Conservation (phyloP, 1,140 invertebrate genomes). For the Tetragonula clypearis region DNA sequence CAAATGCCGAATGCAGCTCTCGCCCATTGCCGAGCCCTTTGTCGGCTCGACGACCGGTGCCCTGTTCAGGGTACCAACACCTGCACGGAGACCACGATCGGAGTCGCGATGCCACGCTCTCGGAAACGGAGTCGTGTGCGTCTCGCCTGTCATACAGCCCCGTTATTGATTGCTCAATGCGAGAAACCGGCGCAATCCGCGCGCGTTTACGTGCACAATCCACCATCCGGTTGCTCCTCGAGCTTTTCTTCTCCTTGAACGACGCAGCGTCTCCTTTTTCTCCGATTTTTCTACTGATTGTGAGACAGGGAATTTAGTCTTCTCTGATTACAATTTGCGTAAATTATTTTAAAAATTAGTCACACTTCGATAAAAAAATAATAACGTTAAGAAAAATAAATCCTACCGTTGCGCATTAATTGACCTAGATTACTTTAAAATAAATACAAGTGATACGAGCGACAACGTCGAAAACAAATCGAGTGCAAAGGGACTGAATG, state of each 20-base stretch:
- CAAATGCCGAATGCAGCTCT: slow-evolving; percentile 80
- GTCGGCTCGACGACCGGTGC: slow-evolving; percentile 71
- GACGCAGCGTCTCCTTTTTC: background rate
- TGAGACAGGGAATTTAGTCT: too few relatives aligned
- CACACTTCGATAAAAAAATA: too few relatives aligned
- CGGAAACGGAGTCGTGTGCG: slow-evolving; percentile 56
- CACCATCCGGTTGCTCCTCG: background rate
- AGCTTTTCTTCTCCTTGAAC: background rate
- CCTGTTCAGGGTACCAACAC: slow-evolving; percentile 77
- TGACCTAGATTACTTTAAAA: too few relatives aligned
- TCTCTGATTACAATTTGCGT: too few relatives aligned
- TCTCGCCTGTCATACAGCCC: slow-evolving; percentile 72
- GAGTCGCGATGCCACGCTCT: slow-evolving; percentile 41
- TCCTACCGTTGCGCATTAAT: too few relatives aligned
- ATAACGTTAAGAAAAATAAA: too few relatives aligned
- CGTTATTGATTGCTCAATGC: slow-evolving; percentile 75
- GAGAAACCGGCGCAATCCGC: slow-evolving; percentile 72
- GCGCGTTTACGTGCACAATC: slow-evolving; percentile 34
- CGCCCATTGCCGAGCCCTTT: slow-evolving; percentile 75
- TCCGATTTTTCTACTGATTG: background rate
- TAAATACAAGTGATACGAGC: too few relatives aligned
- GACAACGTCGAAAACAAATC: too few relatives aligned
- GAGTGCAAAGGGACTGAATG: too few relatives aligned
- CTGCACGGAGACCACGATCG: slow-evolving; percentile 63
- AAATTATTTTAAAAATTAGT: too few relatives aligned